Percentiles rank a stretch among this genome's conserved stretches.
phyloP scores from a whole-genome alignment of 2,797 vertebrate genomes.

The Macropus fuliginosus region DNA sequence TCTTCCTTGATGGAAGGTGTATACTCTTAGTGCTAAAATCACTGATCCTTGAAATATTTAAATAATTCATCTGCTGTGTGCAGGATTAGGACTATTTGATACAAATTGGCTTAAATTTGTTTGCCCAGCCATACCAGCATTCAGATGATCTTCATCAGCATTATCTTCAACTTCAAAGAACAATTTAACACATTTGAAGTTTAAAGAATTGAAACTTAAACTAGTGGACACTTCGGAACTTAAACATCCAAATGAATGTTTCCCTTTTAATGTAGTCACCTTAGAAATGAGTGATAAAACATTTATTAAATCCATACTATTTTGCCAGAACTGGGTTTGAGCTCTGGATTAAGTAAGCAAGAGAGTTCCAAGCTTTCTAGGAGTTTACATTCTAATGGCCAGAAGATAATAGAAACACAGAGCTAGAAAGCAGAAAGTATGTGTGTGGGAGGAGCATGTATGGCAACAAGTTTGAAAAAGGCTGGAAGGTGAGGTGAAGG shows the following conservation, averaged over 20 bases:
- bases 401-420: background rate
- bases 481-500: too few relatives aligned
- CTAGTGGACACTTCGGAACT: background rate
- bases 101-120: background rate
- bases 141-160: background rate
- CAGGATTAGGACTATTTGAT: background rate
- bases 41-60: background rate
- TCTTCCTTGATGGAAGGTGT: background rate
- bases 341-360: background rate
- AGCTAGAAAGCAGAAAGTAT: background rate
- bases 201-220: background rate
- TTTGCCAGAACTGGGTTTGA: background rate
- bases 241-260: too few relatives aligned
- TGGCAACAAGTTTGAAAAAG: background rate
- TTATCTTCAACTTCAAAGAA: background rate
- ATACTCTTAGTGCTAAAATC: background rate
- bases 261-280: too few relatives aligned
- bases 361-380: background rate
- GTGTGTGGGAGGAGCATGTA: background rate
- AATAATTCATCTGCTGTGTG: background rate
- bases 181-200: background rate
- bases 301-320: background rate
- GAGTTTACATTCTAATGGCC: background rate
- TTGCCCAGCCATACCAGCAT: background rate
- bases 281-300: too few relatives aligned